Conservation (phyloP, 2,888 invertebrate genomes). For the Syrphus vitripennis region DNA sequence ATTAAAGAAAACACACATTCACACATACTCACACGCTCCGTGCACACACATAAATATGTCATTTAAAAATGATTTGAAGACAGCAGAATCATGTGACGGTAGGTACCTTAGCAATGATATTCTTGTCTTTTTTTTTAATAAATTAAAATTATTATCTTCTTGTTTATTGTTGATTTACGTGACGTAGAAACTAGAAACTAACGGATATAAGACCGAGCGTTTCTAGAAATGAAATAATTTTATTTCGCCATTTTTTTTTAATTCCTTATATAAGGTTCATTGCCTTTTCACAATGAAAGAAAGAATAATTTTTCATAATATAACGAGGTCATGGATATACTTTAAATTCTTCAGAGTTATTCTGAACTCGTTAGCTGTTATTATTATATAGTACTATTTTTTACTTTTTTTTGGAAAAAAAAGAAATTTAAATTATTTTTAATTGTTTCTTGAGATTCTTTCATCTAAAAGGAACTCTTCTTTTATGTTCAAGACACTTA, state of each 20-base stretch:
- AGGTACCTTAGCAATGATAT: neutral
- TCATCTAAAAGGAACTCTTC: neutral
- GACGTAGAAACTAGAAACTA: neutral
- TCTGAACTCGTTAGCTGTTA: neutral
- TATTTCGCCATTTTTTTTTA: neutral
- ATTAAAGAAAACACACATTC: neutral
- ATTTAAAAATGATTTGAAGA: neutral
- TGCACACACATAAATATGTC: neutral
- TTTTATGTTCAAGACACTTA: neutral
- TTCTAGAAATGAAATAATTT: neutral
- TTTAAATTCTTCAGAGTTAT: neutral
- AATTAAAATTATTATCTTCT: slow-evolving; percentile 50
- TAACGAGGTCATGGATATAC: slow-evolving; percentile 14
- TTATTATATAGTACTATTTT: neutral
- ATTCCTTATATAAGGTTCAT: slow-evolving; percentile 2
- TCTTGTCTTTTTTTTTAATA: slow-evolving; percentile 15
- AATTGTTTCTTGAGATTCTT: neutral
- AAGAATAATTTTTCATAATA: neutral
- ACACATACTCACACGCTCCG: neutral
- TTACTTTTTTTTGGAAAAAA: neutral
- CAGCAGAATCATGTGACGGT: neutral
- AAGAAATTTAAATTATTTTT: slow-evolving; percentile 16
- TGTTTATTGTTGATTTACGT: slow-evolving; percentile 13
- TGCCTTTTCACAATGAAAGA: neutral
- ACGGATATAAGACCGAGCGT: slow-evolving; percentile 17